Evolutionary conservation across 2,888 invertebrate genomes (phyloP).

Genomic region (Sepiola atlantica): DNA sequence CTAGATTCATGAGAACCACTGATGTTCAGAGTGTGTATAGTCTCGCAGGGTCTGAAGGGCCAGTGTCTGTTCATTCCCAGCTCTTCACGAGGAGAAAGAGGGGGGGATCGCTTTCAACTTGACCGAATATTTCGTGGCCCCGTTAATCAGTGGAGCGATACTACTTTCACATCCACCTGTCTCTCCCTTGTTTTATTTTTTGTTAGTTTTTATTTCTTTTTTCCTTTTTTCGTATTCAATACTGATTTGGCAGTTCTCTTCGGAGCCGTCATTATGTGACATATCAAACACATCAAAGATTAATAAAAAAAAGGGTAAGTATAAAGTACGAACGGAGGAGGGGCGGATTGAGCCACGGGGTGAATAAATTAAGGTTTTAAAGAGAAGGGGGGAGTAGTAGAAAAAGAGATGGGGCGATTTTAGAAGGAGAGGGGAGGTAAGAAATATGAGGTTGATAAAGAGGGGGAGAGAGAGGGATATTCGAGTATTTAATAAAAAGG

Average conservation of each 20-base stretch:
- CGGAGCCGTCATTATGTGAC: neutral
- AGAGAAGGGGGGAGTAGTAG: neutral
- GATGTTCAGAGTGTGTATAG: neutral
- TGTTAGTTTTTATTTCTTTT: too few relatives aligned
- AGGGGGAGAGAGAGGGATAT: neutral
- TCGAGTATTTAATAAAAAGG: neutral
- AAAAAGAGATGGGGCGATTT: neutral
- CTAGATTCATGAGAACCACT: too few relatives aligned
- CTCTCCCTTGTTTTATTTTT: neutral
- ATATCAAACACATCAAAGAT: neutral
- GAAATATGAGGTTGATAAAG: neutral
- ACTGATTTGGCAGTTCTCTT: neutral
- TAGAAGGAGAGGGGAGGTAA: neutral
- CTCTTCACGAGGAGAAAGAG: too few relatives aligned
- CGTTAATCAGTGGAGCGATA: constrained; percentile 8
- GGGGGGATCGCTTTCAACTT: constrained; percentile 1
- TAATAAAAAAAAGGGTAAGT: neutral
- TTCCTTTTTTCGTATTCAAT: neutral
- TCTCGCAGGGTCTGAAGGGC: constrained; percentile 19
- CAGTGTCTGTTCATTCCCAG: neutral
- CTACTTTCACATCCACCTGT: neutral
- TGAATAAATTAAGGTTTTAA: too few relatives aligned
- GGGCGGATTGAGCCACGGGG: neutral
- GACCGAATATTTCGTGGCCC: constrained; percentile 32
- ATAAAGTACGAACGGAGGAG: neutral